These are phyloP conservation scores for Cryptoblepharus egeriae DNA, from an alignment of 2,797 vertebrate species.

Conservation along the genomic window DNA sequence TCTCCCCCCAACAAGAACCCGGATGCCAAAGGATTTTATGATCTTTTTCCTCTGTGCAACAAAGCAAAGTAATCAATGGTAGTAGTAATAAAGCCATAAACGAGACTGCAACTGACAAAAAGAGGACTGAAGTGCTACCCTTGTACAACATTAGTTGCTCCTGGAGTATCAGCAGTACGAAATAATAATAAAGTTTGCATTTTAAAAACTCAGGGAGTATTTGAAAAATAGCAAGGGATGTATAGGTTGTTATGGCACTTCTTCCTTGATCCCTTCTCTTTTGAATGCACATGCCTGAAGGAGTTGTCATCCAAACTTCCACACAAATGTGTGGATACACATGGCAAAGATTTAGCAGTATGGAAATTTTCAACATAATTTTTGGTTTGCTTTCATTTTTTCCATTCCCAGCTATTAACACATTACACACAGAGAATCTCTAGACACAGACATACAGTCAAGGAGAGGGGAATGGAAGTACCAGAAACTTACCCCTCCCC, in stretches of 20 bases:
- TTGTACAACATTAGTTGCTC: conserved; percentile 77
- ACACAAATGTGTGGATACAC: background rate
- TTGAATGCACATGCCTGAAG: background rate
- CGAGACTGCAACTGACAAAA: conserved; percentile 73
- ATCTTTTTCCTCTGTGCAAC: conserved; percentile 85
- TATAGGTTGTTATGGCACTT: conserved; percentile 55
- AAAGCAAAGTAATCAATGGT: conserved; percentile 83
- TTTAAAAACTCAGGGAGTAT: conserved; percentile 52
- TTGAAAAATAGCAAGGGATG: conserved; percentile 42
- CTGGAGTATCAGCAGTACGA: conserved; percentile 71
- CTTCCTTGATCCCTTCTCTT: conserved; percentile 31
- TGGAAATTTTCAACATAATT: background rate
- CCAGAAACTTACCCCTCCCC: background rate
- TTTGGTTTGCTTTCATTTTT: conserved; percentile 30
- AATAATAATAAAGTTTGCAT: conserved; percentile 72
- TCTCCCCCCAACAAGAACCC: conserved; percentile 74
- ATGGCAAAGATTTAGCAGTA: conserved; percentile 23
- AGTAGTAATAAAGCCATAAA: conserved; percentile 85
- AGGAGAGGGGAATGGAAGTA: background rate
- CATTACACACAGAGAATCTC: background rate
- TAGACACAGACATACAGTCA: background rate
- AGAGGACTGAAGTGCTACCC: conserved; percentile 76
- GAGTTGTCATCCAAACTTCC: background rate
- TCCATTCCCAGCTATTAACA: background rate
- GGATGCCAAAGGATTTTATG: conserved; percentile 83